Evolutionary conservation across 1,140 invertebrate genomes (phyloP).

Genomic region (Rhysida immarginata): DNA sequence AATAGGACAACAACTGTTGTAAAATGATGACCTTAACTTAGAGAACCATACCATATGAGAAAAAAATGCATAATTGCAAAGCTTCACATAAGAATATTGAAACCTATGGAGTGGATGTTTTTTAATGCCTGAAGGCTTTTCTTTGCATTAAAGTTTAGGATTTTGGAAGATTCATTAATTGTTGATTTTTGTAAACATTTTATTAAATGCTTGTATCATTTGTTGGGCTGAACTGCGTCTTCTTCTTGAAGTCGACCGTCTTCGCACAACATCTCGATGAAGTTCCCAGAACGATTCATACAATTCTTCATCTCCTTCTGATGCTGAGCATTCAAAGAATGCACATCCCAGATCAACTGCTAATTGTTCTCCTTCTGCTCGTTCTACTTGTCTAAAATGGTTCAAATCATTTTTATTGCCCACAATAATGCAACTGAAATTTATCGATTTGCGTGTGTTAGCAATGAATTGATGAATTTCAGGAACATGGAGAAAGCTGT

Average conservation of each 20-base stretch:
- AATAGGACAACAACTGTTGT: no score
- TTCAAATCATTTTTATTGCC: constrained; percentile 16
- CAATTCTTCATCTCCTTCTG: constrained; percentile 15
- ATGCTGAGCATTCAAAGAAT: constrained; percentile 17
- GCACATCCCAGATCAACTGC: constrained; percentile 14
- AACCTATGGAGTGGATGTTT: no score
- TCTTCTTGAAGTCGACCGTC: constrained; percentile 24
- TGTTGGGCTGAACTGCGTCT: constrained; percentile 29
- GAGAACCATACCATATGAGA: no score
- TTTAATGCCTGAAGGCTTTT: no score
- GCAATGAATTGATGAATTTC: constrained; percentile 7
- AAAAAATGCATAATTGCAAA: no score
- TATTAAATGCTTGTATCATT: constrained; percentile 23
- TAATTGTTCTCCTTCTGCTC: constrained; percentile 13
- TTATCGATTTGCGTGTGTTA: constrained; percentile 6
- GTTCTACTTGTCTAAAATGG: constrained; percentile 7
- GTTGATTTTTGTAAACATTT: constrained; percentile 22
- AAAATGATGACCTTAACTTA: no score
- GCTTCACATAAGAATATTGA: no score
- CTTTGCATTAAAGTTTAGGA: no score
- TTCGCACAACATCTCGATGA: constrained; percentile 24
- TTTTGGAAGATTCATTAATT: no score
- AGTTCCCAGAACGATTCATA: constrained; percentile 17
- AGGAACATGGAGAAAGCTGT: constrained; percentile 10
- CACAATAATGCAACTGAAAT: constrained; percentile 14